Evolutionary conservation across 92 coral and sea anemone species (phyloP), one percentile per base, ranked within the genome.

Genomic region (Virgularia gustaviana): DNA sequence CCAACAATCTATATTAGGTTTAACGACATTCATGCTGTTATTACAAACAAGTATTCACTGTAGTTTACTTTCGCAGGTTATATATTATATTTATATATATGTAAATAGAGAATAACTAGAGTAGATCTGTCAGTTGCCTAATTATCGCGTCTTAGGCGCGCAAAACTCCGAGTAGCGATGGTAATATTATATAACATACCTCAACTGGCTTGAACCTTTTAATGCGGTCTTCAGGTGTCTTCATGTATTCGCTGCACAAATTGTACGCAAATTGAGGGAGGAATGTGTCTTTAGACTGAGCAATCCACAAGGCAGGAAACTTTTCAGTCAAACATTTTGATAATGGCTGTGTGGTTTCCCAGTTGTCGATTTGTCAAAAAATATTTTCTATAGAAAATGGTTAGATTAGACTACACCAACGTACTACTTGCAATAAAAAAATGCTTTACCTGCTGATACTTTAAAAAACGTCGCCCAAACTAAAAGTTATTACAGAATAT

Each of bases 201-300:
- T 56, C 63, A 56, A 56, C 63, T 0, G 63, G 63, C 31, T 56
- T 56, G 31, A 23, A 56, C 32, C 63, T 23, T 27, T 56, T 56
- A 8, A 56, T 56, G 12, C 12, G 4, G 16, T 56, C 35, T 18
- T 9, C 32, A 27, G 63, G 64, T 49, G 80, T 74, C 30, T 70
- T 28, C 30, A 82, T 71, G 47, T 82, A 82, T 32, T 54, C 16
- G 35, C 37, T 43, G 63, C 86, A 82, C 12, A 77, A 76, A 53
- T 77, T 82, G 56, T 82, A 82, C 11, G 77, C 70, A 44, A 38
- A 82, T 44, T 82, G 83, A n/a, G 86, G 83, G 4, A 82, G 82
- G 63, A 66, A 77, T 11, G 37, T 37, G 38, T 77, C 86, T 57
- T 82, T 81, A 6, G 72, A 53, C 32, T 82, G 86, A 0, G 86